Percentiles rank a stretch among this genome's conserved stretches.
Evolutionary conservation across 2,797 vertebrate genomes (phyloP).

Genomic region (Microhierax caerulescens): DNA sequence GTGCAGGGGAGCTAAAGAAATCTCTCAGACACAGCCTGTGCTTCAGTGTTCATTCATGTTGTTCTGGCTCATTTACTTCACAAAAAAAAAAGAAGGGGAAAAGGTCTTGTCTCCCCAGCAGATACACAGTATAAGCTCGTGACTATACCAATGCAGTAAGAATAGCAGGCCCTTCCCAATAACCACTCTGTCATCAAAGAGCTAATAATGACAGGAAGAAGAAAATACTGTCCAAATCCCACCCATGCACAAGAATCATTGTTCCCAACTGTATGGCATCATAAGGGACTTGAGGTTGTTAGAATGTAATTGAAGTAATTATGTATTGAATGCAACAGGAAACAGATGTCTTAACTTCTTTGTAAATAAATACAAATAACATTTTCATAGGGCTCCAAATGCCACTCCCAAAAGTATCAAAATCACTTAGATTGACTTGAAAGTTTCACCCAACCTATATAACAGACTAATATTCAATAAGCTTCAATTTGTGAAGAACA

Average conservation of each 20-base stretch:
- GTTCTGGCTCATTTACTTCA: neutral
- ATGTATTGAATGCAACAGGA: conserved; percentile 29
- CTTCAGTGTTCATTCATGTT: neutral
- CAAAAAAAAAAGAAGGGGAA: neutral
- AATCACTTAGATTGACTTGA: neutral
- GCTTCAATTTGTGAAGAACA: neutral
- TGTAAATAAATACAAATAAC: neutral
- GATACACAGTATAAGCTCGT: neutral
- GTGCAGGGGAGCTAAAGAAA: neutral
- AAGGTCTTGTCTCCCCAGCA: neutral
- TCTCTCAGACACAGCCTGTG: neutral
- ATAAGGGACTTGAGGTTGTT: neutral
- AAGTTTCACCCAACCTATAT: neutral
- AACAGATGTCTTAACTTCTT: conserved; percentile 32
- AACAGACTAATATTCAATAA: neutral
- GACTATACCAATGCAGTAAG: neutral
- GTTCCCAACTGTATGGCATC: neutral
- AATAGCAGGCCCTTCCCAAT: neutral
- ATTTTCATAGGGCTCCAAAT: neutral
- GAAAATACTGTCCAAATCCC: neutral
- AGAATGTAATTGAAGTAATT: conserved; percentile 36
- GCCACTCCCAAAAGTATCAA: neutral
- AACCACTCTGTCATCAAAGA: conserved; percentile 8
- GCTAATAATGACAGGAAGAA: neutral
- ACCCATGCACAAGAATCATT: conserved; percentile 12